Base-by-base conservation (phyloP, 1,140 invertebrate genomes). In the Apis laboriosa region DNA sequence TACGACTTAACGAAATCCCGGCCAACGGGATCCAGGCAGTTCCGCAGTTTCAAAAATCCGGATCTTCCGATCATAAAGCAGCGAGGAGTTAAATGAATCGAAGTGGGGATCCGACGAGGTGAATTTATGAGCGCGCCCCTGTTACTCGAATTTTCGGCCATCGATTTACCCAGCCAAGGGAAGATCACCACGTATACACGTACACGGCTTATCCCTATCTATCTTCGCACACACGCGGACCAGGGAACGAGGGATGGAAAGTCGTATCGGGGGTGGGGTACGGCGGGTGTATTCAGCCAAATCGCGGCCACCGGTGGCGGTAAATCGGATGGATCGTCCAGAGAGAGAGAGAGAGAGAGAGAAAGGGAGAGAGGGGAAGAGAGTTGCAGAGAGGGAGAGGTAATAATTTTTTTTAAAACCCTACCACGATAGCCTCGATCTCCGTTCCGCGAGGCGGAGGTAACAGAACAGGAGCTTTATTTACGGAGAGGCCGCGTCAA, bases 401-500 rank as follows among this genome's bases (percentile, higher is more conserved):
- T 77, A 13, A 82, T 82, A 60, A 61, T 55, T 77, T 82, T 75
- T 77, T 77, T 77, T 68, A 43, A 68, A 68, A 64, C 55, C 76
- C 64, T 64, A 43, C 53, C 17, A 63, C 24, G 24, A 71, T 71
- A 71, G 49, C 43, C 12, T 49, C 9, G 68, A 11, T 34, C 8
- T 28, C 28, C n/a, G 51, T 15, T 58, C 28, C 28, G 12, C 11
- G 12, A 58, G 28, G 19, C 17, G 13, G 21, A 24, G 73, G 76
- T 68, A 56, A 73, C 68, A 58, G 24, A 67, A 73, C 53, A 28
- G 24, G 19, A 24, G 51, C n/a, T 85, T 78, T 79, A 85, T 85
- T 85, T 85, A 85, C 70, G 63, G 60, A 84, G 28, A 43, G 13
- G 11, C 19, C 24, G 55, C 60, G 84, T 80, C 77, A 68, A 85